A percentile compares a stretch with the other conserved stretches of the same genome.
Conservation (phyloP, 2,888 invertebrate genomes). For the Mimumesa dahlbomi region DNA sequence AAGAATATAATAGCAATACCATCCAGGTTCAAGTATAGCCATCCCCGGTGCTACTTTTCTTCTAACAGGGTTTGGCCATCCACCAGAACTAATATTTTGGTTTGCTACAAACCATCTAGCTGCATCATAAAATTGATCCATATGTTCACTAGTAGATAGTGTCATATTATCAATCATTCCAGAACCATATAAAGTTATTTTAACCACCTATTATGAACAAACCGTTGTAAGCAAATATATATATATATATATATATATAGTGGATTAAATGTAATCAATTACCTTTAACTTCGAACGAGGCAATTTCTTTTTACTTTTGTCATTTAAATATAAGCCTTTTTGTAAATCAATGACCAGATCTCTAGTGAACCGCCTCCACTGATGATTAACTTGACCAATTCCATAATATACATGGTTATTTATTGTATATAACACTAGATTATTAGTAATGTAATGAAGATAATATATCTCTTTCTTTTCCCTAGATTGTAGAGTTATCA, state of each 20-base stretch:
- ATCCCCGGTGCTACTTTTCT: slow-evolving; percentile 88
- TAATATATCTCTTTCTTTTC: slow-evolving; percentile 90
- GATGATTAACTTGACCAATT: slow-evolving; percentile 84
- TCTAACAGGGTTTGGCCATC: slow-evolving; percentile 95
- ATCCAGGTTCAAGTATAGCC: slow-evolving; percentile 91
- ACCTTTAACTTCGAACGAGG: slow-evolving; percentile 88
- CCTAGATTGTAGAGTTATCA: slow-evolving; percentile 88
- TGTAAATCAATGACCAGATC: slow-evolving; percentile 95
- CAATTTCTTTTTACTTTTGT: slow-evolving; percentile 86
- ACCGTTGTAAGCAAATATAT: neutral
- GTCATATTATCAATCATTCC: slow-evolving; percentile 90
- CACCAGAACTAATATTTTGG: slow-evolving; percentile 92
- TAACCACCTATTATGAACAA: slow-evolving; percentile 81
- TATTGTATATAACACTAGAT: slow-evolving; percentile 87
- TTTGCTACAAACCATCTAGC: slow-evolving; percentile 95
- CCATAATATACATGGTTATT: slow-evolving; percentile 92
- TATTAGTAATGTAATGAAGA: slow-evolving; percentile 91
- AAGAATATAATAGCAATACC: slow-evolving; percentile 81
- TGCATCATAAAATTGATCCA: slow-evolving; percentile 94
- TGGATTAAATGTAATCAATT: slow-evolving; percentile 14
- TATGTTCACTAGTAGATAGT: slow-evolving; percentile 91
- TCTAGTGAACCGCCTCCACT: slow-evolving; percentile 91
- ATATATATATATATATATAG: neutral
- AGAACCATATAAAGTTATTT: slow-evolving; percentile 86
- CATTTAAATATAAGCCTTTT: slow-evolving; percentile 89